Conservation (phyloP, 2,888 invertebrate genomes). For the Trachelus tabidus region DNA sequence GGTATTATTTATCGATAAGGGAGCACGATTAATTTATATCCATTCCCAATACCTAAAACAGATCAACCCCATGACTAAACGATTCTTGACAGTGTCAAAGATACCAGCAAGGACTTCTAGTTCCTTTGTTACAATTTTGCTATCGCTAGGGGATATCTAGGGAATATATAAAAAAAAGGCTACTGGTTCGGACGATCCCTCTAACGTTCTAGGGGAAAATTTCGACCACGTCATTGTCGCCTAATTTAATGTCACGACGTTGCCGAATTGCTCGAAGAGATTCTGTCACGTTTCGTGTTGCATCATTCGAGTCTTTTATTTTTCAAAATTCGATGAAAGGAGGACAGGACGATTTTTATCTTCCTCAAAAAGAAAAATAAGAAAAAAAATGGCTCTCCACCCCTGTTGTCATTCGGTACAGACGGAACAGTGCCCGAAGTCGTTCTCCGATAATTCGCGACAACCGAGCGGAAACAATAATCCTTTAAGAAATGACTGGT, state of each 20-base stretch:
- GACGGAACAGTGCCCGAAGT: neutral
- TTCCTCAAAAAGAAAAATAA: neutral
- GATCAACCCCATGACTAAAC: conserved; percentile 10
- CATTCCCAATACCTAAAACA: conserved; percentile 4
- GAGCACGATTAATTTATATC: conserved; percentile 6
- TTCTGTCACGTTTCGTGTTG: neutral
- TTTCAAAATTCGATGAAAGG: neutral
- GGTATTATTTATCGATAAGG: neutral
- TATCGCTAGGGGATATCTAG: neutral
- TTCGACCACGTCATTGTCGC: neutral
- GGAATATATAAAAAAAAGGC: neutral
- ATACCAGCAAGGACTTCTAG: neutral
- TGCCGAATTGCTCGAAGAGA: neutral
- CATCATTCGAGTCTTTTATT: neutral
- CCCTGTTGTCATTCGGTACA: neutral
- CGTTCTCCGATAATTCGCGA: conserved; percentile 11
- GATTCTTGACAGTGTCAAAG: neutral
- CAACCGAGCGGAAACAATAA: conserved; percentile 31
- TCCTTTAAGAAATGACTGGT: conserved; percentile 19
- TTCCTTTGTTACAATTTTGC: neutral
- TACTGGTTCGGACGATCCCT: neutral
- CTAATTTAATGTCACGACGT: neutral
- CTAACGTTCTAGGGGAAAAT: neutral
- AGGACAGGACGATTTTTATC: neutral
- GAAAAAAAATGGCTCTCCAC: neutral